phyloP scores from a whole-genome alignment of 2,888 invertebrate species.

The Troilus luridus region DNA sequence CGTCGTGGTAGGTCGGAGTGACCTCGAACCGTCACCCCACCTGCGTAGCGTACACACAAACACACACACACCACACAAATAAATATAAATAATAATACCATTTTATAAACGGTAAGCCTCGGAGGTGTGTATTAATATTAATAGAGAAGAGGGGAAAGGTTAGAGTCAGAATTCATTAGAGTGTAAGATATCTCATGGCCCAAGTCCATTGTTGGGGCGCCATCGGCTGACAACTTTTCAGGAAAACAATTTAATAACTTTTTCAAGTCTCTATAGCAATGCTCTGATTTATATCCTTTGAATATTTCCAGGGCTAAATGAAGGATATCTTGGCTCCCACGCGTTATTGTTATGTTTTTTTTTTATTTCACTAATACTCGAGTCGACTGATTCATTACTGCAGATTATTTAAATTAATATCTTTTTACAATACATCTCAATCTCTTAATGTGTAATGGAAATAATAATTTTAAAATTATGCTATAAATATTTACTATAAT shows the following conservation, averaged over 20 bases:
- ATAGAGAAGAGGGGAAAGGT: constrained; percentile 54
- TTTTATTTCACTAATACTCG: neutral
- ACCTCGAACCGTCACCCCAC: constrained; percentile 51
- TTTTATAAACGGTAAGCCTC: constrained; percentile 55
- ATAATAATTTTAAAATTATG: neutral
- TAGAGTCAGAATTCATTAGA: constrained; percentile 52
- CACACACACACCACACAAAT: constrained; percentile 24
- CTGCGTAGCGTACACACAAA: constrained; percentile 5
- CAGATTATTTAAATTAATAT: constrained; percentile 16
- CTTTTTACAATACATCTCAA: neutral
- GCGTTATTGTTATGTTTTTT: neutral
- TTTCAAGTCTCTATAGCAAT: neutral
- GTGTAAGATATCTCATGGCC: constrained; percentile 39
- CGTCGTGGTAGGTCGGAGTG: constrained; percentile 46
- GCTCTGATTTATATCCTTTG: constrained; percentile 43
- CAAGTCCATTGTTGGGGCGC: constrained; percentile 37
- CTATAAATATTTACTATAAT: neutral
- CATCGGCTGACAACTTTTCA: constrained; percentile 26
- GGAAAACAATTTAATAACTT: constrained; percentile 56
- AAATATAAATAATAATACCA: constrained; percentile 55
- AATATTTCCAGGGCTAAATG: constrained; percentile 42
- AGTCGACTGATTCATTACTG: neutral
- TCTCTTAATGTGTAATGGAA: neutral
- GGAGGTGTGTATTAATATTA: constrained; percentile 56
- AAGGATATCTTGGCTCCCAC: constrained; percentile 12